Evolutionary conservation across 2,113 vertebrate species (phyloP).

Genomic region (Onychostoma macrolepis): DNA sequence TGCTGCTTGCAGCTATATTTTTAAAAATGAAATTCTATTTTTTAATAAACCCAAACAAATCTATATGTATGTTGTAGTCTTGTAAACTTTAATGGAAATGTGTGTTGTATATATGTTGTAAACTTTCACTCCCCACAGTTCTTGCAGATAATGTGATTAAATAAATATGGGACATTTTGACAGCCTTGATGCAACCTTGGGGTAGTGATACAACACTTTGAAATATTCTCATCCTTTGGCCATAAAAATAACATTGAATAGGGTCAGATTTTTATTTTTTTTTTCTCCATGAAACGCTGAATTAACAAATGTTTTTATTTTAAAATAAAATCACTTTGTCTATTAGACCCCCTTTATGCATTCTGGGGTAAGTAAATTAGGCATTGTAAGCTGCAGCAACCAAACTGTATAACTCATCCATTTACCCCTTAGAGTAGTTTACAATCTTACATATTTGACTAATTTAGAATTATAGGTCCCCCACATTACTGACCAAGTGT

Average conservation of each 20-base stretch:
- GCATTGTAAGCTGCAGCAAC: neutral
- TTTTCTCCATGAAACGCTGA: neutral
- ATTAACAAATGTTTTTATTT: neutral
- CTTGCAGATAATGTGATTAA: neutral
- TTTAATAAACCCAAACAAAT: neutral
- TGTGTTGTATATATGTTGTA: neutral
- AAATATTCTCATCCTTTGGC: too few relatives aligned
- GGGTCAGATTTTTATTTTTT: too few relatives aligned
- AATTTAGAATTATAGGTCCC: neutral
- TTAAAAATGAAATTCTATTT: neutral
- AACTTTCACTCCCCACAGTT: neutral
- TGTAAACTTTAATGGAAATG: too few relatives aligned
- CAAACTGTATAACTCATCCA: neutral
- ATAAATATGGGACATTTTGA: neutral
- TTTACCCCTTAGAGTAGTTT: neutral
- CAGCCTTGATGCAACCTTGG: neutral
- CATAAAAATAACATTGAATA: neutral
- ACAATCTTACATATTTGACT: neutral
- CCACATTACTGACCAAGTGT: neutral
- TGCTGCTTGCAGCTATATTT: too few relatives aligned
- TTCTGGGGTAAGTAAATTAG: neutral
- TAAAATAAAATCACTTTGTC: neutral
- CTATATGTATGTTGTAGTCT: neutral
- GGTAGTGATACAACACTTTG: neutral
- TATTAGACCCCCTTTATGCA: neutral